Percentiles rank a stretch among this genome's conserved stretches.
These are phyloP conservation scores for Drosophila tropicalis DNA, from an alignment of 1,140 invertebrate genomes.

Conservation along the genomic window DNA sequence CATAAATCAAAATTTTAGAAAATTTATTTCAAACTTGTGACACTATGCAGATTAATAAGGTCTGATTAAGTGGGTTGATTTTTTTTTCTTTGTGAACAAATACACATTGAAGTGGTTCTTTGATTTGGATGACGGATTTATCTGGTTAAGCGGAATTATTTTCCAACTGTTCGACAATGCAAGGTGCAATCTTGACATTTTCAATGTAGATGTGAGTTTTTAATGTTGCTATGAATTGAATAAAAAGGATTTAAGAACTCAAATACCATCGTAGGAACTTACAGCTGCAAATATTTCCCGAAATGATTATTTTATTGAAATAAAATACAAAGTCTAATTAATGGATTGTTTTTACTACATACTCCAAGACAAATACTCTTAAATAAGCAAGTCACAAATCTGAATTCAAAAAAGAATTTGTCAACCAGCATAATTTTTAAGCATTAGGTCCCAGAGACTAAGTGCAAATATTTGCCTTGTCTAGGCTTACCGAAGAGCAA, in stretches of 20 bases:
- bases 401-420: constrained; percentile 52
- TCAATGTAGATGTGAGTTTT: constrained; percentile 29
- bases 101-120: constrained; percentile 65
- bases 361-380: constrained; percentile 26
- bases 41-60: constrained; percentile 5
- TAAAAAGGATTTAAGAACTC: neutral
- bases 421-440: constrained; percentile 81
- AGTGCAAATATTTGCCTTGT: constrained; percentile 74
- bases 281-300: constrained; percentile 49
- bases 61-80: constrained; percentile 18
- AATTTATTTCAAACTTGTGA: neutral
- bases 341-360: constrained; percentile 54
- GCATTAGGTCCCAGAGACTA: constrained; percentile 56
- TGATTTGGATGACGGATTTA: constrained; percentile 66
- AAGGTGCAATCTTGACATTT: too few relatives aligned
- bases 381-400: constrained; percentile 24
- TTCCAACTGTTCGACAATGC: constrained; percentile 57
- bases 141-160: constrained; percentile 80
- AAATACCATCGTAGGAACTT: neutral
- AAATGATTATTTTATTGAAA: constrained; percentile 37
- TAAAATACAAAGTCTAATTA: constrained; percentile 65
- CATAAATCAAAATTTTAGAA: neutral
- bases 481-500: constrained; percentile 37
- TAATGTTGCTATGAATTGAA: neutral
- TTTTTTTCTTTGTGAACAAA: constrained; percentile 3